A percentile compares a stretch with the other conserved stretches of the same genome.
phyloP scores from a whole-genome alignment of 2,888 invertebrate genomes.

The Chirona hameri region DNA sequence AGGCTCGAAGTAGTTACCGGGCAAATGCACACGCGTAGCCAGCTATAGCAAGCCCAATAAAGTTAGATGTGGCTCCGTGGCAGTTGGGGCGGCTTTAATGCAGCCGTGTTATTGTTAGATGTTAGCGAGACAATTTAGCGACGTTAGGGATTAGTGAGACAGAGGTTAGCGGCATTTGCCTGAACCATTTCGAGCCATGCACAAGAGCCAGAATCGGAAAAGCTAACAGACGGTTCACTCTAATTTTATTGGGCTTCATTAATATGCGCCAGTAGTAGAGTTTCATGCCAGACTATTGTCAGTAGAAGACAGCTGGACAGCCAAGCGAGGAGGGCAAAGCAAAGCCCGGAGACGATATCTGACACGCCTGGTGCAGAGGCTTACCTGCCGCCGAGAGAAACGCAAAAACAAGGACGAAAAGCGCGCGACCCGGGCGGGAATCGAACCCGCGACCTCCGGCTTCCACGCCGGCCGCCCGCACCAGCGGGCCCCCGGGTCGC shows the following conservation, averaged over 20 bases:
- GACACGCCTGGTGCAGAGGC: not conserved
- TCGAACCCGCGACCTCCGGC: slow-evolving; percentile 9
- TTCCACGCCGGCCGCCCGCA: not conserved
- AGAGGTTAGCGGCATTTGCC: not conserved
- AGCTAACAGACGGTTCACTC: not conserved
- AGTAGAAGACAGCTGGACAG: not conserved
- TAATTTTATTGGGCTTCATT: slow-evolving; percentile 25
- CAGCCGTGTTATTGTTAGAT: not conserved
- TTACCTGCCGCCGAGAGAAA: not conserved
- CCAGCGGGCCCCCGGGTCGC: not conserved
- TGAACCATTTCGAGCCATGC: slow-evolving; percentile 13
- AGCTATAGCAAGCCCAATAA: not conserved
- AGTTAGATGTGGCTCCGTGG: not conserved
- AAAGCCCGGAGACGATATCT: not conserved
- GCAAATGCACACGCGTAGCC: slow-evolving; percentile 6
- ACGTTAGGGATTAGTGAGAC: not conserved
- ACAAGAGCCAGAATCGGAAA: not conserved
- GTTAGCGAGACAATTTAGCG: not conserved
- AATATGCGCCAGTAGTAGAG: no score
- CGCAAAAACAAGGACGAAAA: not conserved
- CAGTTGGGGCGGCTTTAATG: not conserved
- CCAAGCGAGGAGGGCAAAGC: not conserved
- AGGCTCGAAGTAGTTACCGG: not conserved
- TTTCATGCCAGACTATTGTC: not conserved
- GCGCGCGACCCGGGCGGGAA: not conserved